Evolutionary conservation across 2,797 vertebrate genomes (phyloP).

Genomic region (Eupleurogrammus muticus): DNA sequence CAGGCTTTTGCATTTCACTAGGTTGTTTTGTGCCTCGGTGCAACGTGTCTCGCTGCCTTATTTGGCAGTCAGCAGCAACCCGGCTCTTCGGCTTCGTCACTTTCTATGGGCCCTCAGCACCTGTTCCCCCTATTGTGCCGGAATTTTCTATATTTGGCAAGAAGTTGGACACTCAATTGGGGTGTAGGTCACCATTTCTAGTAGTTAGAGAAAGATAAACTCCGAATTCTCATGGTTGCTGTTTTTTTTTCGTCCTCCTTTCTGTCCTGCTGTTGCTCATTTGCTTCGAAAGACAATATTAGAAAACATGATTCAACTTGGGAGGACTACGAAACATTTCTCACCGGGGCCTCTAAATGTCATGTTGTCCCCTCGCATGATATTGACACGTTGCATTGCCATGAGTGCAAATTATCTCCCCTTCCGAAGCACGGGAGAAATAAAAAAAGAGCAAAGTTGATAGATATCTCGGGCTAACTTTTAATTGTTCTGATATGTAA

Average conservation of each 20-base stretch:
- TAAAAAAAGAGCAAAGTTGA: slow-evolving; percentile 80
- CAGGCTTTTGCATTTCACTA: slow-evolving; percentile 58
- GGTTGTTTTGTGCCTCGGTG: slow-evolving; percentile 72
- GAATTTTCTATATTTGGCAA: slow-evolving; percentile 89
- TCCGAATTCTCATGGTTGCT: slow-evolving; percentile 28
- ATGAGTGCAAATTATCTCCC: slow-evolving; percentile 70
- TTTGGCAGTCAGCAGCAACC: slow-evolving; percentile 82
- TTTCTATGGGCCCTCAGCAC: slow-evolving; percentile 82
- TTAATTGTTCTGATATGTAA: slow-evolving; percentile 87
- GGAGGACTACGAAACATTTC: slow-evolving; percentile 67
- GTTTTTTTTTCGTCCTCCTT: slow-evolving; percentile 15
- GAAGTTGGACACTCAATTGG: slow-evolving; percentile 76
- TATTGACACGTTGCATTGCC: slow-evolving; percentile 67
- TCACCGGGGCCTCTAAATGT: slow-evolving; percentile 73
- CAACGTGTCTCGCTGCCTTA: slow-evolving; percentile 79
- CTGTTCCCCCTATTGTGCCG: slow-evolving; percentile 85
- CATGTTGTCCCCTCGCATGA: slow-evolving; percentile 62
- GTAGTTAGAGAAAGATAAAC: slow-evolving; percentile 37
- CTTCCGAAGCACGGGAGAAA: slow-evolving; percentile 67
- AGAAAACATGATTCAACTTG: slow-evolving; percentile 69
- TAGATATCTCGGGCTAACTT: slow-evolving; percentile 81
- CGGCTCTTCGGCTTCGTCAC: slow-evolving; percentile 71
- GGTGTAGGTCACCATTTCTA: slow-evolving; percentile 69
- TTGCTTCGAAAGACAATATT: slow-evolving; percentile 59
- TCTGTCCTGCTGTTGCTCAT: slow-evolving; percentile 33